phyloP scores from a whole-genome alignment of 2,888 invertebrate genomes.

The Baccha elongata region DNA sequence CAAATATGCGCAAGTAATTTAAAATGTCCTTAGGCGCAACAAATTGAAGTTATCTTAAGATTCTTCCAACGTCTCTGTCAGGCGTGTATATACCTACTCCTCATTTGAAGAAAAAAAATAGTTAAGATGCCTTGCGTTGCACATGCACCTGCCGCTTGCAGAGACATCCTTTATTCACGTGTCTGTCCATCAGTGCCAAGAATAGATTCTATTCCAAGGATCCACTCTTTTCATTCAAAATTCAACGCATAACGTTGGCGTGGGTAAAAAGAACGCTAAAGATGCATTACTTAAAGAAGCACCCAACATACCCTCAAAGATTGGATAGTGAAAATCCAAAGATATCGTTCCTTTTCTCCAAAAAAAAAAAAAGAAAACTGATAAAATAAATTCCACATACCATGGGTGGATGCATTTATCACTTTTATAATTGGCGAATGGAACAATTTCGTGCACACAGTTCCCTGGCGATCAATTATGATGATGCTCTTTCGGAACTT shows the following conservation, averaged over 20 bases:
- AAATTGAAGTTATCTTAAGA: constrained; percentile 48
- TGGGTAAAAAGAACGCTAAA: constrained; percentile 22
- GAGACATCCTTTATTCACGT: constrained; percentile 26
- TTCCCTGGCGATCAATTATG: constrained; percentile 57
- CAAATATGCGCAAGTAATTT: constrained; percentile 25
- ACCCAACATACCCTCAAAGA: constrained; percentile 25
- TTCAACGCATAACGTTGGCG: constrained; percentile 44
- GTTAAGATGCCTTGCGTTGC: constrained; percentile 56
- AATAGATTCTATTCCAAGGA: constrained; percentile 58
- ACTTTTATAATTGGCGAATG: constrained; percentile 67
- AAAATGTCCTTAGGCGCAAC: constrained; percentile 53
- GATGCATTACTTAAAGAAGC: constrained; percentile 21
- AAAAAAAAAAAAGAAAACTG: constrained; percentile 1
- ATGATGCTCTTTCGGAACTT: constrained; percentile 49
- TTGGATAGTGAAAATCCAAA: constrained; percentile 39
- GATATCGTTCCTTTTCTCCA: constrained; percentile 22
- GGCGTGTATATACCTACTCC: neutral
- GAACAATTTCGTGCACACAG: constrained; percentile 56
- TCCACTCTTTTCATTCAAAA: constrained; percentile 60
- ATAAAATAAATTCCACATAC: constrained; percentile 56
- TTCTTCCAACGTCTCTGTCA: constrained; percentile 17
- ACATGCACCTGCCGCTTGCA: constrained; percentile 44
- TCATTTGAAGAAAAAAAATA: constrained; percentile 8
- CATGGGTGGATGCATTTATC: constrained; percentile 68
- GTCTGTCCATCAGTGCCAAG: constrained; percentile 12